Evolutionary conservation across 2,797 vertebrate species (phyloP), one percentile per base, ranked within the genome.

Genomic region (Telmatherina bonti): DNA sequence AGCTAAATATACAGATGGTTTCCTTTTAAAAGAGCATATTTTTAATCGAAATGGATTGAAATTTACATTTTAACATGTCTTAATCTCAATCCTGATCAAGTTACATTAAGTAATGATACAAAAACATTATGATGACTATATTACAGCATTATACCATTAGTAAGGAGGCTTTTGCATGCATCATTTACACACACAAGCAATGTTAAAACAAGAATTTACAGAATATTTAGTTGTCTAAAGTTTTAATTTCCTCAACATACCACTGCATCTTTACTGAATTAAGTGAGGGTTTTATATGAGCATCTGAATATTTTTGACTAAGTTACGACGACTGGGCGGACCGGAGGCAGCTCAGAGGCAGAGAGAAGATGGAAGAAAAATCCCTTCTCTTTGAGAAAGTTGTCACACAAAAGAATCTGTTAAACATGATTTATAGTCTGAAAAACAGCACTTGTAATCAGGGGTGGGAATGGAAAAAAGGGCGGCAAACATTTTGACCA

Each of bases 401-500:
- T 53, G 41, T 72, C 78, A 77, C 22, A 72, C 22, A 57, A 70
- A 83, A 57, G 31, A 74, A 53, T 68, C 15, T 16, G 57, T 68
- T 76, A 65, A 62, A 83, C 59, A 29, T 82, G 85, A 90, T 85
- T 82, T 72, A 85, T 70, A 49, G 63, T 66, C 61, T 8, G 59
- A 62, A 35, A 70, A 84, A 76, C 69, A 43, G 70, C 33, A 24
- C 47, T 61, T 77, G 31, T 70, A 72, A 62, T 83, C 60, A 70
- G 66, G 43, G 69, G 78, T 71, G 85, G 85, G 79, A 74, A 82
- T 79, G 69, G 81, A n/a, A 81, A 76, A 86, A 85, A 86, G 87
- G 86, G 85, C 89, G 90, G 88, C 75, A 71, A 77, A 86, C 87
- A 89, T 90, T 93, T 85, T 90, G 83, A 82, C 76, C 87, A 84